Evolutionary conservation across 2,797 vertebrate genomes (phyloP).

Genomic region (Carduelis carduelis): DNA sequence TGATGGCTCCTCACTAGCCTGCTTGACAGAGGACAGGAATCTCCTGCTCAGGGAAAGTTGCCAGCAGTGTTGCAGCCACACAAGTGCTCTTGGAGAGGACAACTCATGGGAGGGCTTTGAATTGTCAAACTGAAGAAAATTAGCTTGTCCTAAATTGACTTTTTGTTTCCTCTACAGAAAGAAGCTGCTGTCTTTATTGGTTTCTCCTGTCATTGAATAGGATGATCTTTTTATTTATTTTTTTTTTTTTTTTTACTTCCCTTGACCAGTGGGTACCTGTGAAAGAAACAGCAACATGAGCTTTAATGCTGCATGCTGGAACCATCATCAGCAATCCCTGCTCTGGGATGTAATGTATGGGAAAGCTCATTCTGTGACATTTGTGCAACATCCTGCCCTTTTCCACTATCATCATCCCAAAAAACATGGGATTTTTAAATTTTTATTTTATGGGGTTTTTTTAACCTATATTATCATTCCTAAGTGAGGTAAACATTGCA

Average conservation of each 20-base stretch:
- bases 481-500: neutral
- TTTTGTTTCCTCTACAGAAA: neutral
- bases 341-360: neutral
- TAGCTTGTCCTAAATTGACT: neutral
- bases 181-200: neutral
- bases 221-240: neutral
- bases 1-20: neutral
- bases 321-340: neutral
- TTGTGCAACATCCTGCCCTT: neutral
- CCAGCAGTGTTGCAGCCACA: neutral
- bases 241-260: neutral
- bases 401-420: neutral
- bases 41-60: neutral
- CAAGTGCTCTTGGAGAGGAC: neutral
- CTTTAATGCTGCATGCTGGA: neutral
- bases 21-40: neutral
- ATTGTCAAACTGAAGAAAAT: neutral
- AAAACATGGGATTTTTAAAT: accelerated
- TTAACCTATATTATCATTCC: neutral
- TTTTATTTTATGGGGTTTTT: neutral
- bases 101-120: neutral
- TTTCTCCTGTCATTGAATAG: neutral
- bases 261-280: neutral
- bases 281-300: neutral
- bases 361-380: neutral